phyloP scores from a whole-genome alignment of 2,113 vertebrate genomes.

The Caracal caracal region DNA sequence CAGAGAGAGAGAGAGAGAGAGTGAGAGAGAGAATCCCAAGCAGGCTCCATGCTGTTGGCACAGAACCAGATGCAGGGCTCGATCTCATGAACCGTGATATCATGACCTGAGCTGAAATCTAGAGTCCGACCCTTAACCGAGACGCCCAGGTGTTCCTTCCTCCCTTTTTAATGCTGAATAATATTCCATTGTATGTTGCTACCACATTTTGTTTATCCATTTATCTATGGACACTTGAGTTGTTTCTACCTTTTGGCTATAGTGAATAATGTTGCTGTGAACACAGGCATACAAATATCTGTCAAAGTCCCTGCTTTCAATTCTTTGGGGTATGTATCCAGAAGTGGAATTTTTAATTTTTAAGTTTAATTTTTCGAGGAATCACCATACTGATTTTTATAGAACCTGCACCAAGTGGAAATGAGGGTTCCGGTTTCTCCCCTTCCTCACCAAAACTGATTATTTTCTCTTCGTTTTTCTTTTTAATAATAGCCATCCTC shows the following conservation, averaged over 20 bases:
- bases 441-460: not conserved
- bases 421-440: not conserved
- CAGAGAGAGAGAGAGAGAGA: too few species aligned
- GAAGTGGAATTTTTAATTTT: conserved; percentile 18
- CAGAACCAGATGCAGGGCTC: too few species aligned
- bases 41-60: too few species aligned
- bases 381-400: not conserved
- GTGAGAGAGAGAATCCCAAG: too few species aligned
- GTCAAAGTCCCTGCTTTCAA: not conserved
- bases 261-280: not conserved
- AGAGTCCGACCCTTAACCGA: too few species aligned
- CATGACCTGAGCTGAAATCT: too few species aligned
- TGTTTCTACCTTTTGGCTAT: not conserved
- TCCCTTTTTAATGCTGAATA: not conserved
- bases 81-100: too few species aligned
- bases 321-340: not conserved
- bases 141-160: not conserved
- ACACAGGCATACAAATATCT: not conserved
- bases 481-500: not conserved
- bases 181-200: not conserved
- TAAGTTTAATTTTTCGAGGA: not conserved
- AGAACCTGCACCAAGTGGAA: not conserved
- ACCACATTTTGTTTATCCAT: not conserved
- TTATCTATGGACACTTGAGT: not conserved
- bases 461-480: not conserved